Evolutionary conservation across 2,113 vertebrate species (phyloP).

Genomic region (Malurus cyaneus): DNA sequence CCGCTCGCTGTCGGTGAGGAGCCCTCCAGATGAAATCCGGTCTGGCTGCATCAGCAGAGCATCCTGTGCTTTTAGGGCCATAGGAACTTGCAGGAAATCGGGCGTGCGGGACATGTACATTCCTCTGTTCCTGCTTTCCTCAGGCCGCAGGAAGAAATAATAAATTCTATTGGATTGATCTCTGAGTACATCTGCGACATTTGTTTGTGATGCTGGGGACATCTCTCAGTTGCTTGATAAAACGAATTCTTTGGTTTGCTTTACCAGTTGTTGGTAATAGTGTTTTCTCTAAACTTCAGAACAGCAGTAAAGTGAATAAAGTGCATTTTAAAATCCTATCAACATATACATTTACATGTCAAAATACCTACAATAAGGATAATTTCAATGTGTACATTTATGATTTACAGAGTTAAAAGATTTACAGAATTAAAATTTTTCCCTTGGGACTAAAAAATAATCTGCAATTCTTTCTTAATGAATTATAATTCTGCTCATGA

Average conservation of each 20-base stretch:
- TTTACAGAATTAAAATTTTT: not conserved
- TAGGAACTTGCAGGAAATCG: not conserved
- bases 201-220: not conserved
- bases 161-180: not conserved
- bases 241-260: not conserved
- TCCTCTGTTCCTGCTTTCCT: not conserved
- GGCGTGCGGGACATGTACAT: rapidly evolving
- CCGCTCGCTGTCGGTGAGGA: not conserved
- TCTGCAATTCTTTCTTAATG: not conserved
- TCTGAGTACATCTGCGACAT: not conserved
- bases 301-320: not conserved
- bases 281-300: not conserved
- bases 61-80: not conserved
- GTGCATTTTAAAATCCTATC: not conserved
- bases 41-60: not conserved
- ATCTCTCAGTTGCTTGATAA: not conserved
- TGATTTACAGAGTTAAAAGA: not conserved
- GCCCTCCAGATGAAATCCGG: not conserved
- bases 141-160: not conserved
- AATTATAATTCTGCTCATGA: not conserved
- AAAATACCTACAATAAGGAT: not conserved
- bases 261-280: not conserved
- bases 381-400: not conserved
- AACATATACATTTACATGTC: rapidly evolving
- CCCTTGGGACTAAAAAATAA: not conserved